Percentiles rank a stretch among this genome's conserved stretches.
Conservation (phyloP, 2,888 invertebrate genomes). For the Cephus spinipes region DNA sequence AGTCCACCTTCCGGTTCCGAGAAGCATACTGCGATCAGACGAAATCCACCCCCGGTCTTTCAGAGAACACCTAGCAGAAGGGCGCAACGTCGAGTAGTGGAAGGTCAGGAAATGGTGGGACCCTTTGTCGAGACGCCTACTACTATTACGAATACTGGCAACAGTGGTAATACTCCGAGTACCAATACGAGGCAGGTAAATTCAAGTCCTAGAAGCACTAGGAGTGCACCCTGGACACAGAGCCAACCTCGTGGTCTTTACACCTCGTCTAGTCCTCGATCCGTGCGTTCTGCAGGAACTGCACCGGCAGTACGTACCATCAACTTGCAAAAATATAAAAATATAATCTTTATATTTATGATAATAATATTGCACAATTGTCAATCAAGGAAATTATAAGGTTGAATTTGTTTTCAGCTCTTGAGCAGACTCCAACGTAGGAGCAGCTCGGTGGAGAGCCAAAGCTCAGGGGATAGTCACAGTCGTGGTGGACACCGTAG, state of each 20-base stretch:
- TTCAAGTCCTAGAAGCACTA: conserved; percentile 79
- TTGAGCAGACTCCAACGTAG: conserved; percentile 66
- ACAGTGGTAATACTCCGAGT: conserved; percentile 26
- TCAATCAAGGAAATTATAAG: conserved; percentile 12
- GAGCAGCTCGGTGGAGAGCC: conserved; percentile 89
- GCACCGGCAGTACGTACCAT: conserved; percentile 58
- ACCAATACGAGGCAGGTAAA: conserved; percentile 45
- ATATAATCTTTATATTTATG: not conserved
- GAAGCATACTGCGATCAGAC: conserved; percentile 64
- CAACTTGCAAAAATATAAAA: not conserved
- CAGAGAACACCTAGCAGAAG: conserved; percentile 83
- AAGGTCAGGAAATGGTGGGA: conserved; percentile 69
- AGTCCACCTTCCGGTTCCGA: conserved; percentile 59
- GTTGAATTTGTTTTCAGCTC: conserved; percentile 40
- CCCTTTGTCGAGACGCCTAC: conserved; percentile 56
- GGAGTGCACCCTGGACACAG: conserved; percentile 85
- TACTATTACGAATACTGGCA: conserved; percentile 40
- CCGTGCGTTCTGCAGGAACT: conserved; percentile 78
- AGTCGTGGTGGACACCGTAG: conserved; percentile 79
- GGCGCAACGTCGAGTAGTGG: conserved; percentile 77
- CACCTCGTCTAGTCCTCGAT: conserved; percentile 83
- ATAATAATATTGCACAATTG: not conserved
- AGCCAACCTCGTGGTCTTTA: conserved; percentile 82
- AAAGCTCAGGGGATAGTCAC: conserved; percentile 84
- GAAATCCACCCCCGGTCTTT: conserved; percentile 78